Evolutionary conservation across 2,797 vertebrate species (phyloP).

Genomic region (Oryzias sinensis): DNA sequence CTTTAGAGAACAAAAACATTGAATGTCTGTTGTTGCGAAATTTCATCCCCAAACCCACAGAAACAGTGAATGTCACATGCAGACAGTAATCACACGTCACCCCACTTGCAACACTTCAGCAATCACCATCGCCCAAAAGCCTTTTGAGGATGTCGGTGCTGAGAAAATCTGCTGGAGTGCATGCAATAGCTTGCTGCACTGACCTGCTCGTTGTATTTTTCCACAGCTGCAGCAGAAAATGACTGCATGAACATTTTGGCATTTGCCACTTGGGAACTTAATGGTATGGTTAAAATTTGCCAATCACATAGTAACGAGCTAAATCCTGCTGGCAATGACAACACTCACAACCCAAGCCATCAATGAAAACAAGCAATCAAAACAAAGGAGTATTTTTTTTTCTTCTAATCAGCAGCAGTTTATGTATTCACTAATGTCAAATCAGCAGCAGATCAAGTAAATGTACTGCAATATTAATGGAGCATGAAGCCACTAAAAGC

Average conservation of each 20-base stretch:
- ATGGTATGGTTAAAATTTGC: conserved; percentile 18
- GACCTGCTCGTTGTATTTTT: conserved; percentile 39
- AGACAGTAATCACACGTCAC: conserved; percentile 9
- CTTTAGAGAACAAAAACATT: conserved; percentile 35
- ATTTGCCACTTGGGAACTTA: conserved; percentile 16
- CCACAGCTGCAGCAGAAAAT: conserved; percentile 5
- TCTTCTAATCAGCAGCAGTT: conserved; percentile 6
- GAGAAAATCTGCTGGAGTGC: conserved; percentile 19
- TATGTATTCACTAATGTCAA: conserved; percentile 33
- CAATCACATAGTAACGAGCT: conserved; percentile 6
- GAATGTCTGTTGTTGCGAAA: conserved; percentile 23
- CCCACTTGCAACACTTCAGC: conserved; percentile 39
- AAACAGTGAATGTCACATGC: conserved; percentile 28
- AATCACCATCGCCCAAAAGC: conserved; percentile 24
- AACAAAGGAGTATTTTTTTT: background rate
- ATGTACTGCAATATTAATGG: conserved; percentile 15
- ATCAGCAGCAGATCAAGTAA: conserved; percentile 21
- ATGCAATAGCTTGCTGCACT: conserved; percentile 19
- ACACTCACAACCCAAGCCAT: conserved; percentile 6
- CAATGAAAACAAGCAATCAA: background rate
- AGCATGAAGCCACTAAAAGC: conserved; percentile 44
- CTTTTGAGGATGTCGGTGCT: conserved; percentile 20
- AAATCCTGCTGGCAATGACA: background rate
- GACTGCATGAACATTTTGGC: conserved; percentile 20
- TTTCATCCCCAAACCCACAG: conserved; percentile 32